Conservation (phyloP, 2,797 vertebrate species). For the Lacerta bilineata region DNA sequence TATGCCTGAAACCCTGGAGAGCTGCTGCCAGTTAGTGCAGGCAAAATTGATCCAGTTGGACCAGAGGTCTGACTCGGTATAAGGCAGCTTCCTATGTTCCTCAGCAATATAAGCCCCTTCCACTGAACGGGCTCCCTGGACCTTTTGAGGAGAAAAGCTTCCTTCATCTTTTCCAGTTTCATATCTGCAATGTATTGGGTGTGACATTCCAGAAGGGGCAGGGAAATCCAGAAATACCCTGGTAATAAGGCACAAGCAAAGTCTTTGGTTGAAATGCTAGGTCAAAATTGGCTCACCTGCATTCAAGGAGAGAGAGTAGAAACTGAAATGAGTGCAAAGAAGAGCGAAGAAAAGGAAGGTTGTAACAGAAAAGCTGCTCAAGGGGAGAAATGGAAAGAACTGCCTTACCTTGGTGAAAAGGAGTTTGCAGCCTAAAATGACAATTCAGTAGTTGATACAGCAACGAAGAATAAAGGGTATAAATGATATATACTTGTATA, state of each 20-base stretch:
- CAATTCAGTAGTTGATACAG: background rate
- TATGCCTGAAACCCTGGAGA: too few relatives aligned
- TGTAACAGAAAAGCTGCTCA: background rate
- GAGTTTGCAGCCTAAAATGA: background rate
- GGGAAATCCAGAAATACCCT: background rate
- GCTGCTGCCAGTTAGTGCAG: too few relatives aligned
- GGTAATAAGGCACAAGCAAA: background rate
- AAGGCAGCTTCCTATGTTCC: too few relatives aligned
- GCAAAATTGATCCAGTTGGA: too few relatives aligned
- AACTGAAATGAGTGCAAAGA: background rate
- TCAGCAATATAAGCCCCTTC: too few relatives aligned
- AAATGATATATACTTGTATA: background rate
- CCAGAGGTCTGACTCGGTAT: too few relatives aligned
- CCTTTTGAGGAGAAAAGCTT: background rate
- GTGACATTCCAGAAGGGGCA: conserved; percentile 8
- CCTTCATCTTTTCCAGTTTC: background rate
- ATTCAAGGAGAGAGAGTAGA: background rate
- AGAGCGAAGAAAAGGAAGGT: background rate
- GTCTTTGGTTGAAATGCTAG: background rate
- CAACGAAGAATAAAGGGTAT: background rate
- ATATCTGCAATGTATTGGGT: background rate
- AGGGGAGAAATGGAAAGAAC: background rate
- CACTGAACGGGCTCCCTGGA: background rate
- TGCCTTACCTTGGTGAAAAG: background rate
- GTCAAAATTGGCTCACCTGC: background rate